Percentiles rank a stretch among this genome's conserved stretches.
phyloP scores from a whole-genome alignment of 2,113 vertebrate species.

The Seriola rivoliana region DNA sequence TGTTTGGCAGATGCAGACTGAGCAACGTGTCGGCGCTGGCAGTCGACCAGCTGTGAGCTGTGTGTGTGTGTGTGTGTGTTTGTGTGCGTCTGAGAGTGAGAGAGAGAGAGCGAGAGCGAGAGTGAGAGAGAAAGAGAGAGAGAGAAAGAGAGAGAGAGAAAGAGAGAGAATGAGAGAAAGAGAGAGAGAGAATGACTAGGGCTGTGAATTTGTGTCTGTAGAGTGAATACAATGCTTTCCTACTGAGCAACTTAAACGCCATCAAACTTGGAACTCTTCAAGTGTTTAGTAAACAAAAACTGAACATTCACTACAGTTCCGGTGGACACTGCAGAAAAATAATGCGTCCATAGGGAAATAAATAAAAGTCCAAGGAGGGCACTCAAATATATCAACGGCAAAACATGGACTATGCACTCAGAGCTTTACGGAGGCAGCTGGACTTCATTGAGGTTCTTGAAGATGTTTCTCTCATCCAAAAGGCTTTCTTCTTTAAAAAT shows the following conservation, averaged over 20 bases:
- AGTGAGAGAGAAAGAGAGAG: no score
- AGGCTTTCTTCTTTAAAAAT: no score
- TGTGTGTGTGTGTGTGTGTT: not conserved
- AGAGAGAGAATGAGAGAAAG: not conserved
- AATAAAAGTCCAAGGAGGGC: not conserved
- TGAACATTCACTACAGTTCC: not conserved
- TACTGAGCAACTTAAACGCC: not conserved
- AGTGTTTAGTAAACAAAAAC: not conserved
- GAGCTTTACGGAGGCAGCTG: no score
- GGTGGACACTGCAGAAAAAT: not conserved
- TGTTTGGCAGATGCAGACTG: conserved; percentile 41
- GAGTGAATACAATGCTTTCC: not conserved
- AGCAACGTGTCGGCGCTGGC: conserved; percentile 19
- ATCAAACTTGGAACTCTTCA: no score
- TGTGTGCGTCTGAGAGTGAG: not conserved
- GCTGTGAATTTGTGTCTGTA: not conserved
- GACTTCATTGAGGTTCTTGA: no score
- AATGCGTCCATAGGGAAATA: not conserved
- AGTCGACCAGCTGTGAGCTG: conserved; percentile 32
- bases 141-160: not conserved
- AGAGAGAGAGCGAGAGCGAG: not conserved
- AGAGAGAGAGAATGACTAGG: not conserved
- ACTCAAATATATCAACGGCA: no score
- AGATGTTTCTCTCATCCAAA: no score
- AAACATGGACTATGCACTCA: not conserved